A percentile compares a stretch with the other conserved stretches of the same genome.
phyloP scores from a whole-genome alignment of 1,140 invertebrate species.

The Oreohelix idahoensis region DNA sequence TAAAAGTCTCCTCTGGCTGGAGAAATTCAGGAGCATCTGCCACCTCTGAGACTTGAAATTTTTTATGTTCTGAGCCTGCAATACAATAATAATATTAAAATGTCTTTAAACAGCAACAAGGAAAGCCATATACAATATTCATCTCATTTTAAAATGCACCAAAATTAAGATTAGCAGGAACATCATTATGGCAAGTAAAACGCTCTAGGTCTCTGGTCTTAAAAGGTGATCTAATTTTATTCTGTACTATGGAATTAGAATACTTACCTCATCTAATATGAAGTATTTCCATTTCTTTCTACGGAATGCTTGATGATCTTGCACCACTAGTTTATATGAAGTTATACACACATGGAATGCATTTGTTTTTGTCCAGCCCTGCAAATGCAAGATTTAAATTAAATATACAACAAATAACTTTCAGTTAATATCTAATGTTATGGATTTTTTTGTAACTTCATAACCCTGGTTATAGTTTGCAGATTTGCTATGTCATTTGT shows the following conservation, averaged over 20 bases:
- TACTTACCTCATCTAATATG: conserved; percentile 90
- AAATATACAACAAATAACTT: neutral
- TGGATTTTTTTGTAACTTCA: too few relatives aligned
- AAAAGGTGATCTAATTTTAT: too few relatives aligned
- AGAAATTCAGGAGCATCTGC: conserved; percentile 97
- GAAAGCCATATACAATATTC: too few relatives aligned
- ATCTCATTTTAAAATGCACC: too few relatives aligned
- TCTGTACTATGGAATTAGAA: neutral
- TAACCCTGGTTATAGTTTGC: too few relatives aligned
- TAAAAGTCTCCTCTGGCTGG: conserved; percentile 92
- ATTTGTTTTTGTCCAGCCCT: conserved; percentile 98
- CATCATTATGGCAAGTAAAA: too few relatives aligned
- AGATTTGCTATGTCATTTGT: too few relatives aligned
- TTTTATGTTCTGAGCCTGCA: conserved; percentile 97
- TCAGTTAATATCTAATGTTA: too few relatives aligned
- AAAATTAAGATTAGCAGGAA: too few relatives aligned
- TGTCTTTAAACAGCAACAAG: too few relatives aligned
- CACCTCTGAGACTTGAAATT: conserved; percentile 99
- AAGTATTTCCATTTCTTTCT: conserved; percentile 99
- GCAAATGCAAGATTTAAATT: conserved; percentile 48
- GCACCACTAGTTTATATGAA: conserved; percentile 98
- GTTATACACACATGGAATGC: conserved; percentile 99
- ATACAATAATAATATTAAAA: conserved; percentile 33
- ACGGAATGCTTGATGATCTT: conserved; percentile 98
- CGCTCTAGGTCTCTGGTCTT: too few relatives aligned